A percentile compares a stretch with the other conserved stretches of the same genome.
phyloP scores from a whole-genome alignment of 2,888 invertebrate species.

The Baccha elongata region DNA sequence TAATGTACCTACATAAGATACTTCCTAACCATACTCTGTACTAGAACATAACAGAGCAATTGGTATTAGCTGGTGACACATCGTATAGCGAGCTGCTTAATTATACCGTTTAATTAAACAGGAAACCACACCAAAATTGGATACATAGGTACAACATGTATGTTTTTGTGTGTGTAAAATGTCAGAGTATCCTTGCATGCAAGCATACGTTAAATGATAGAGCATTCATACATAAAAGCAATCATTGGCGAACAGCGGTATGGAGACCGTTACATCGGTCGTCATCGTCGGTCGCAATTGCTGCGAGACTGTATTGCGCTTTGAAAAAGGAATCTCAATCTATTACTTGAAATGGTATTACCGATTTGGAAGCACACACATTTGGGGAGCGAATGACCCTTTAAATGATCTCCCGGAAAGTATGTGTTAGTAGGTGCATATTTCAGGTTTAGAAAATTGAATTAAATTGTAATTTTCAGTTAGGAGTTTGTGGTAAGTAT shows the following conservation, averaged over 20 bases:
- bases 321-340: not conserved
- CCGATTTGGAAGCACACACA: conserved; percentile 59
- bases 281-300: not conserved
- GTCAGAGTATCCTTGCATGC: conserved; percentile 12
- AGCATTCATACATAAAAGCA: not conserved
- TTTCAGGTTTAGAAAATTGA: conserved; percentile 61
- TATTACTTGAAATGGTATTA: conserved; percentile 42
- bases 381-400: conserved; percentile 65
- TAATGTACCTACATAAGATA: not conserved
- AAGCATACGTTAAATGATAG: not conserved
- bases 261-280: not conserved
- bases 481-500: conserved; percentile 37
- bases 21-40: conserved; percentile 19
- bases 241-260: not conserved
- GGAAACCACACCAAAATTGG: conserved; percentile 59
- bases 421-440: conserved; percentile 47
- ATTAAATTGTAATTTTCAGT: conserved; percentile 63
- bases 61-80: conserved; percentile 68
- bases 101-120: conserved; percentile 73
- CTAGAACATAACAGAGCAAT: conserved; percentile 61
- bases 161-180: too few relatives aligned
- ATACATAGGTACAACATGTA: too few relatives aligned
- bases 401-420: conserved; percentile 55
- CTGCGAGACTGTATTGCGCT: conserved; percentile 3
- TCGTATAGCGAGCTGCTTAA: conserved; percentile 66